Conservation (phyloP, 2,888 invertebrate species). For the Chrysolina haemoptera region DNA sequence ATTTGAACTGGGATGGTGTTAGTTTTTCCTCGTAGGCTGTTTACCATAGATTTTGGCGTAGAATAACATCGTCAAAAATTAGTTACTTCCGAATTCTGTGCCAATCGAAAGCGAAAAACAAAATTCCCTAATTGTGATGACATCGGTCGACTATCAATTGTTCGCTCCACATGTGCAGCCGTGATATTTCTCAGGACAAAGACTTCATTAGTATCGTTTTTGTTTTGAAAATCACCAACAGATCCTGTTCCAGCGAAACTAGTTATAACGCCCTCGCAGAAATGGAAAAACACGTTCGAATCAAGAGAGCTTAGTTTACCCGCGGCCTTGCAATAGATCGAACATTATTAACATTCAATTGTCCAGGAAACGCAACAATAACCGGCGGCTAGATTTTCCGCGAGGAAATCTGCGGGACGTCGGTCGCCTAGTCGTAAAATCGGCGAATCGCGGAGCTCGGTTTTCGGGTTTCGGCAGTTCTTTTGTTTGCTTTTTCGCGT, state of each 20-base stretch:
- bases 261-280: slow-evolving; percentile 59
- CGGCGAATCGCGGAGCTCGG: not conserved
- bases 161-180: not conserved
- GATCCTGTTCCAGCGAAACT: slow-evolving; percentile 59
- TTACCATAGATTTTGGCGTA: no score
- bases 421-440: not conserved
- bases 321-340: slow-evolving; percentile 53
- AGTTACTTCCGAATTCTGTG: not conserved
- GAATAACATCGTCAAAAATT: no score
- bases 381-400: not conserved
- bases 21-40: no score
- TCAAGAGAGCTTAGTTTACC: slow-evolving; percentile 46
- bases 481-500: slow-evolving; percentile 30
- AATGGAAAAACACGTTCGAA: slow-evolving; percentile 49
- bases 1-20: no score
- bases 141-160: not conserved
- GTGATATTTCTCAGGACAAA: slow-evolving; percentile 35
- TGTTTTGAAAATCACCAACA: slow-evolving; percentile 37
- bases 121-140: not conserved
- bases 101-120: slow-evolving; percentile 3
- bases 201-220: slow-evolving; percentile 40
- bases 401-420: not conserved
- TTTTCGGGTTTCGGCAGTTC: slow-evolving; percentile 8
- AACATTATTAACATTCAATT: slow-evolving; percentile 25
- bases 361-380: not conserved